phyloP scores from a whole-genome alignment of 2,797 vertebrate species.

The Lithobates pipiens region DNA sequence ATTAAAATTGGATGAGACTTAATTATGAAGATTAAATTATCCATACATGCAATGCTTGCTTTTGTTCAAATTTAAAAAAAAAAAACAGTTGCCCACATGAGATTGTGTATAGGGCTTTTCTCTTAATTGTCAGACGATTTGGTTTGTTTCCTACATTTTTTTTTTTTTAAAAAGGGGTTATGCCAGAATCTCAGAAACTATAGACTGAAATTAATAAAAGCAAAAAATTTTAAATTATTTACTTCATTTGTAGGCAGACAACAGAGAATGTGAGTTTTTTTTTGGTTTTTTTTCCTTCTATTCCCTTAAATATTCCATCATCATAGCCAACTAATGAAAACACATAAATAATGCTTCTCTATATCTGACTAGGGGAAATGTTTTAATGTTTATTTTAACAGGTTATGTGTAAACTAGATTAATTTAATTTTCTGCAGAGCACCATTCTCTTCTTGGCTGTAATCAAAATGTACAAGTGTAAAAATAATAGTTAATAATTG shows the following conservation, averaged over 20 bases:
- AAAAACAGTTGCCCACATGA: constrained; percentile 33
- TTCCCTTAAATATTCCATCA: constrained; percentile 73
- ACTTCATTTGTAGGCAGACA: constrained; percentile 70
- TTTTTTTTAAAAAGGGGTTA: constrained; percentile 53
- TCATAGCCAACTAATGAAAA: constrained; percentile 74
- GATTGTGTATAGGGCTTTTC: constrained; percentile 39
- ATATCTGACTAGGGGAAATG: constrained; percentile 72
- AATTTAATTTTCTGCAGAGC: constrained; percentile 81
- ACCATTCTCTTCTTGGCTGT: constrained; percentile 85
- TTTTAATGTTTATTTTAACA: constrained; percentile 83
- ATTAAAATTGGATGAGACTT: constrained; percentile 70
- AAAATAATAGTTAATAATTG: constrained; percentile 88
- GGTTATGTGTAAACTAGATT: constrained; percentile 84
- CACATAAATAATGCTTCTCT: constrained; percentile 70
- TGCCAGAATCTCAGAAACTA: constrained; percentile 68
- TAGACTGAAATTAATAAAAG: constrained; percentile 72
- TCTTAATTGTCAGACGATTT: constrained; percentile 58
- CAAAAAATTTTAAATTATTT: constrained; percentile 73
- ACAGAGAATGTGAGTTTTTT: constrained; percentile 67
- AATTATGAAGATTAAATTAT: constrained; percentile 65
- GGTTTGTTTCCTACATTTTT: constrained; percentile 53
- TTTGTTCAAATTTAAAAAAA: constrained; percentile 53
- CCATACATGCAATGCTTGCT: constrained; percentile 62
- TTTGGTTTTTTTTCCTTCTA: constrained; percentile 36
- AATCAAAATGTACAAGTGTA: constrained; percentile 88